Evolutionary conservation across 1,140 invertebrate genomes (phyloP).

Genomic region (Caenorhabditis inopinata): DNA sequence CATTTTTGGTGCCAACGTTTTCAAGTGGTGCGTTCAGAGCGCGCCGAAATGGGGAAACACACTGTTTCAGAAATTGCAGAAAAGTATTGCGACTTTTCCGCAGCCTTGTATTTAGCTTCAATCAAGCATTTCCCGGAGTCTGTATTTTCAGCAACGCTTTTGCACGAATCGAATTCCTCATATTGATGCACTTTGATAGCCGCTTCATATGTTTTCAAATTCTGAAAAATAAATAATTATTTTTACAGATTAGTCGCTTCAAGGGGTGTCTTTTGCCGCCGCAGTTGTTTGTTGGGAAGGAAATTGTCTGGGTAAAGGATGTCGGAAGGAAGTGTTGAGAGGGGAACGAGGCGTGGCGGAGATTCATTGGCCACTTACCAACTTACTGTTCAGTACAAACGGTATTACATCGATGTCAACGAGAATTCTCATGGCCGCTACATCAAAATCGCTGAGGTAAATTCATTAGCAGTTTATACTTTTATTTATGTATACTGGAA

Average conservation of each 20-base stretch:
- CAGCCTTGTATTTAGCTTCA: too few species aligned
- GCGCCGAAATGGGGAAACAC: too few species aligned
- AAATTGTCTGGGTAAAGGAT: conserved; percentile 41
- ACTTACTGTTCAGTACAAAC: conserved; percentile 37
- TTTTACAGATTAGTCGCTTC: not conserved
- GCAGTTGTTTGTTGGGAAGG: conserved; percentile 35
- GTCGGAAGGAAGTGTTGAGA: conserved; percentile 44
- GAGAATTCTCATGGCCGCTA: conserved; percentile 44
- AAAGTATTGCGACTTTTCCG: too few species aligned
- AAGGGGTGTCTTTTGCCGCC: conserved; percentile 15
- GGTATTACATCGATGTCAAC: conserved; percentile 47
- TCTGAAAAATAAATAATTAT: not conserved
- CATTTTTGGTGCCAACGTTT: too few species aligned
- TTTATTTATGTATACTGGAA: too few species aligned
- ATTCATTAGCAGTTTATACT: not conserved
- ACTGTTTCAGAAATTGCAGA: too few species aligned
- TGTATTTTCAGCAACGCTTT: too few species aligned
- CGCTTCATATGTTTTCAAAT: too few species aligned
- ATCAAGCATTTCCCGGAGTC: too few species aligned
- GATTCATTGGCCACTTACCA: conserved; percentile 38
- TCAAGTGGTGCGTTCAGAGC: too few species aligned
- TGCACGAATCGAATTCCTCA: too few species aligned
- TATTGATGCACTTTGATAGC: too few species aligned
- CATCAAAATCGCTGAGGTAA: conserved; percentile 47
- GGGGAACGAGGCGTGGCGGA: conserved; percentile 3